Base-by-base conservation (phyloP, 2,888 invertebrate genomes). In the Myathropa florea region DNA sequence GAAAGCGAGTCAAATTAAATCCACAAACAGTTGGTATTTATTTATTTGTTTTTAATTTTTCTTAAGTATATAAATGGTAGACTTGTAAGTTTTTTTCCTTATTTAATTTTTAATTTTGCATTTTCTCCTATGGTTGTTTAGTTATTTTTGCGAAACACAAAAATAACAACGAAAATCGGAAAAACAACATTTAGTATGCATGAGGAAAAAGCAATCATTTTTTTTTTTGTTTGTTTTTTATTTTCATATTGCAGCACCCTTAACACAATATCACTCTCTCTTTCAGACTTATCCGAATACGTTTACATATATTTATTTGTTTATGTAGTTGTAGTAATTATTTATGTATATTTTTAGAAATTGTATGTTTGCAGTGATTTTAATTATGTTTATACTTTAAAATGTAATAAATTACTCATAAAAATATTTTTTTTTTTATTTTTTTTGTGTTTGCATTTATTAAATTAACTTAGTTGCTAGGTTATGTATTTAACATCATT, bases 221-320 rank as follows among this genome's bases (percentile, higher is more conserved):
- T 76, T 68, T 68, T 64, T 75, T 30, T 88, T 70, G 26, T 75
- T 83, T 72, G 81, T 67, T 30, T 46, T 18, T 46, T 46, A 75
- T 81, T 88, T 89, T 88, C 88, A 89, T 90, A 88, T 89, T 90
- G 90, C 91, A 90, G 91, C 92, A 91, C 90, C 90, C 91, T 92
- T 91, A 92, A 92, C 92, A 91, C 92, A 91, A 81, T 90, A 92
- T 92, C 92, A 92, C 92, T 92, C 92, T 91, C 92, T 90, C 92
- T 89, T 91, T 92, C 92, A 92, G 92, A 92, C 92, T 92, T 92
- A 92, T 92, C 91, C 92, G 92, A 92, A 91, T 89, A 76, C 88
- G 67, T 82, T 53, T 80, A 55, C 77, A 28, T 75, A 33, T 67
- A 77, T 39, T 36, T 61, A 24, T 67, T 18, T 61, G n/a, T 61